A percentile compares a stretch with the other conserved stretches of the same genome.
Evolutionary conservation across 2,113 vertebrate genomes (phyloP).

Genomic region (Varanus komodoensis): DNA sequence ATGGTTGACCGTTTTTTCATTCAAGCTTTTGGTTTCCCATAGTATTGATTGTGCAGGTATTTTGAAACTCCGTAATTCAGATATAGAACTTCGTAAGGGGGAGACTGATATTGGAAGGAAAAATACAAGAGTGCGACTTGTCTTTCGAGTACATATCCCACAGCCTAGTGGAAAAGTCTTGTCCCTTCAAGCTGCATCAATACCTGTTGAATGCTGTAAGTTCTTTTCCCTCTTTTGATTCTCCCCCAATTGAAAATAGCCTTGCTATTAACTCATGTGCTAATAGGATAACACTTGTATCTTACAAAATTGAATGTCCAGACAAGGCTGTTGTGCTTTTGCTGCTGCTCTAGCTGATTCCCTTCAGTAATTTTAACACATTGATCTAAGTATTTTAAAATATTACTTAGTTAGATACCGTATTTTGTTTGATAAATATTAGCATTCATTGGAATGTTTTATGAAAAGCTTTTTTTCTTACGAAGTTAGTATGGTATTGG

Average conservation of each 20-base stretch:
- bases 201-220: conserved; percentile 99
- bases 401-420: not conserved
- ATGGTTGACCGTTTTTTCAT: conserved; percentile 3
- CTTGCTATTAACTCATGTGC: not conserved
- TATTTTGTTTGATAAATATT: not conserved
- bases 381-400: not conserved
- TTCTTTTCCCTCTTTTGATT: conserved; percentile 50
- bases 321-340: not conserved
- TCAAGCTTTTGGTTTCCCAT: conserved; percentile 40
- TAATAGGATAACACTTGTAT: not conserved
- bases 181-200: conserved; percentile 93
- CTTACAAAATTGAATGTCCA: not conserved
- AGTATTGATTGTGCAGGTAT: conserved; percentile 99
- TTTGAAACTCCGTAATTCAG: conserved; percentile 97
- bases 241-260: not conserved
- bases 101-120: conserved; percentile 98
- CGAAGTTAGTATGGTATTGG: not conserved
- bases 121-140: conserved; percentile 96
- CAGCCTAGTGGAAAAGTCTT: conserved; percentile 94
- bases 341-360: not conserved
- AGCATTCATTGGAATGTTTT: not conserved
- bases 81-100: conserved; percentile 98
- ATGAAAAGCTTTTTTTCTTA: not conserved
- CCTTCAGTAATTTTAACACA: not conserved
- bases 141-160: conserved; percentile 97